Evolutionary conservation across 2,888 invertebrate genomes (phyloP).

Genomic region (Trissolcus japonicus): DNA sequence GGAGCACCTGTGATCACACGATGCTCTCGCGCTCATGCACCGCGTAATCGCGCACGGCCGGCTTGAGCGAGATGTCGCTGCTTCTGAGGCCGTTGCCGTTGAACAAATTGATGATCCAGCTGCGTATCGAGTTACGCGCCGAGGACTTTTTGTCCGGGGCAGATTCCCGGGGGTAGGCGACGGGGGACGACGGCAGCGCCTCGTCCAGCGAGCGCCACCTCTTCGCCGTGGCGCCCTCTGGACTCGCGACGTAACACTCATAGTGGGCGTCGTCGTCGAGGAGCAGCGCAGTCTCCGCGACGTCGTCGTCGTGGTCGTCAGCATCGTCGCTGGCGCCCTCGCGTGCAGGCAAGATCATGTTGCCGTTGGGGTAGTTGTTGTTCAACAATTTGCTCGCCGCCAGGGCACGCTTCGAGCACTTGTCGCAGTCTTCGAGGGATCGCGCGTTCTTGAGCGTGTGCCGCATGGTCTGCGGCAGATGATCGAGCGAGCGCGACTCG

Average conservation of each 20-base stretch:
- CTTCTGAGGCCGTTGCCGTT: conserved; percentile 84
- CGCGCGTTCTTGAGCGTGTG: conserved; percentile 66
- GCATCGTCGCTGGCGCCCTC: conserved; percentile 65
- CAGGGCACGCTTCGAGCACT: conserved; percentile 75
- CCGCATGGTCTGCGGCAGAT: conserved; percentile 77
- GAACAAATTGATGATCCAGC: conserved; percentile 86
- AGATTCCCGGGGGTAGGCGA: conserved; percentile 61
- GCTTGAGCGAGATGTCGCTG: conserved; percentile 80
- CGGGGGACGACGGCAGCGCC: conserved; percentile 77
- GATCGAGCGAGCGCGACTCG: conserved; percentile 83
- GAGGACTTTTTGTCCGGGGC: conserved; percentile 80
- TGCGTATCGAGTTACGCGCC: conserved; percentile 82
- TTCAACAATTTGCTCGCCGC: conserved; percentile 76
- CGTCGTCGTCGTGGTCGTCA: conserved; percentile 65
- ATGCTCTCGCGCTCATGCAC: conserved; percentile 81
- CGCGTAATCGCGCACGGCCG: conserved; percentile 78
- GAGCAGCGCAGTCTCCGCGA: conserved; percentile 76
- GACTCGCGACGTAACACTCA: conserved; percentile 69
- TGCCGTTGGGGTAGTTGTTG: conserved; percentile 79
- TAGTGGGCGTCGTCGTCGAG: conserved; percentile 66
- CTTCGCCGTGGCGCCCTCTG: conserved; percentile 75
- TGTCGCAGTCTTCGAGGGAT: conserved; percentile 78
- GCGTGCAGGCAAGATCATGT: conserved; percentile 72
- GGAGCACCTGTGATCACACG: conserved; percentile 73
- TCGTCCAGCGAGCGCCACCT: conserved; percentile 87